phyloP scores from a whole-genome alignment of 2,113 vertebrate species.

The Lagopus leucura region DNA sequence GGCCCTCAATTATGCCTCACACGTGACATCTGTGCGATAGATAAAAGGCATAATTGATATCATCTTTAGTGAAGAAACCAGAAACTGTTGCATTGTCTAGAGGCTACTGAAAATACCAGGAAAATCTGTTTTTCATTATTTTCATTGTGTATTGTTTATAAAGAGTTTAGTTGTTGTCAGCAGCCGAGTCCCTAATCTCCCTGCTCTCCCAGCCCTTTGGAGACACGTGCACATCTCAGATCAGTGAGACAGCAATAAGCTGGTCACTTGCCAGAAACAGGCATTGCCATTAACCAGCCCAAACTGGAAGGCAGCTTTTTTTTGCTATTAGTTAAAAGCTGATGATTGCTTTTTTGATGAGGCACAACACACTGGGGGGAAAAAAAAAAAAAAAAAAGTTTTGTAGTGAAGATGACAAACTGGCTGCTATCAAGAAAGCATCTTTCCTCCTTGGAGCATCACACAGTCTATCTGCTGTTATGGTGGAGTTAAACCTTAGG shows the following conservation, averaged over 20 bases:
- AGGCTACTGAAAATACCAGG: slow-evolving; percentile 70
- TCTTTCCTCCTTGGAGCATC: slow-evolving; percentile 3
- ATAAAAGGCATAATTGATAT: slow-evolving; percentile 77
- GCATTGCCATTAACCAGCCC: slow-evolving; percentile 29
- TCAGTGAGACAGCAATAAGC: slow-evolving; percentile 67
- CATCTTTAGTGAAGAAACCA: slow-evolving; percentile 75
- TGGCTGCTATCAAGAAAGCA: background rate
- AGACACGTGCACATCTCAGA: slow-evolving; percentile 65
- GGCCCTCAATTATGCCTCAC: slow-evolving; percentile 58
- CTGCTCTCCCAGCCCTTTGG: slow-evolving; percentile 53
- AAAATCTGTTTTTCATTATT: slow-evolving; percentile 73
- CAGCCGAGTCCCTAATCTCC: slow-evolving; percentile 71
- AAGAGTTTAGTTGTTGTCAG: slow-evolving; percentile 71
- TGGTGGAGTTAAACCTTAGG: slow-evolving; percentile 25
- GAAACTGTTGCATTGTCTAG: slow-evolving; percentile 69
- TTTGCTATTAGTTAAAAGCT: slow-evolving; percentile 66
- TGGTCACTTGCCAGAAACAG: slow-evolving; percentile 52
- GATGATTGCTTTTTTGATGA: slow-evolving; percentile 50
- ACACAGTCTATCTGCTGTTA: background rate
- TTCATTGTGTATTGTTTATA: slow-evolving; percentile 72
- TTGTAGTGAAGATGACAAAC: background rate
- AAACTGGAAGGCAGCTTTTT: slow-evolving; percentile 41
- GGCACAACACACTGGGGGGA: background rate
- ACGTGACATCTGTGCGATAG: slow-evolving; percentile 67
- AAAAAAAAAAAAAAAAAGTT: background rate